phyloP scores from a whole-genome alignment of 2,797 vertebrate species.

The Chaunax sp. region DNA sequence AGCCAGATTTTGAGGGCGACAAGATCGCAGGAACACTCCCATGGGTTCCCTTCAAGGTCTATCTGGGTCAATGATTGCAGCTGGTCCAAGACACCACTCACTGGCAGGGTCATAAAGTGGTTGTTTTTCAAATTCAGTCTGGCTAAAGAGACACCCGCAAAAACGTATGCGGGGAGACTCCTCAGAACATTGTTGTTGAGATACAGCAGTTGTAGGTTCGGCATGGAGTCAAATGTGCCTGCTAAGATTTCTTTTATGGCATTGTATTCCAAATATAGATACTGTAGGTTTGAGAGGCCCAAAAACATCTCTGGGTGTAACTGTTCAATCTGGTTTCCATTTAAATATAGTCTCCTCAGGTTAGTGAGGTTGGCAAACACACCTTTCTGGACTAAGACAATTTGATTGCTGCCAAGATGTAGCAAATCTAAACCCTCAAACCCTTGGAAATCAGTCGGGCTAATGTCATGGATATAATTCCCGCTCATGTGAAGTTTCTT shows the following conservation, averaged over 20 bases:
- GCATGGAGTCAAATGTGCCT: constrained; percentile 96
- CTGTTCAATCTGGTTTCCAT: constrained; percentile 96
- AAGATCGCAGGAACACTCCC: constrained; percentile 98
- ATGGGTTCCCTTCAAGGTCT: constrained; percentile 97
- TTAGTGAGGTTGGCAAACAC: constrained; percentile 97
- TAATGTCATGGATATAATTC: constrained; percentile 94
- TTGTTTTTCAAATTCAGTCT: constrained; percentile 97
- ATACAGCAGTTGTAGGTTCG: constrained; percentile 96
- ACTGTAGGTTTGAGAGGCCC: constrained; percentile 95
- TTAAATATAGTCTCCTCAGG: constrained; percentile 94
- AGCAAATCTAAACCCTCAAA: constrained; percentile 97
- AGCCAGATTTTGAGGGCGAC: constrained; percentile 98
- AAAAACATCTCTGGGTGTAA: constrained; percentile 96
- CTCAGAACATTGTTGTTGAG: constrained; percentile 96
- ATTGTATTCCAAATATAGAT: constrained; percentile 99
- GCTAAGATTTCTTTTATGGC: constrained; percentile 96
- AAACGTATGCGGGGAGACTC: constrained; percentile 94
- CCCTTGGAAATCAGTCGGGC: constrained; percentile 88
- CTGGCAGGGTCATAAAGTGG: constrained; percentile 98
- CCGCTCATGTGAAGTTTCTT: constrained; percentile 97
- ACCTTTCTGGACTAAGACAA: constrained; percentile 89
- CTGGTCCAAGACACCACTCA: constrained; percentile 97
- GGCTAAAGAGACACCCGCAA: constrained; percentile 92
- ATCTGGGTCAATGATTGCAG: constrained; percentile 94
- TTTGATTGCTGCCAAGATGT: constrained; percentile 97